Percentiles rank a stretch among this genome's conserved stretches.
Evolutionary conservation across 2,113 vertebrate genomes (phyloP).

Genomic region (Dolichallabes microphthalmus): DNA sequence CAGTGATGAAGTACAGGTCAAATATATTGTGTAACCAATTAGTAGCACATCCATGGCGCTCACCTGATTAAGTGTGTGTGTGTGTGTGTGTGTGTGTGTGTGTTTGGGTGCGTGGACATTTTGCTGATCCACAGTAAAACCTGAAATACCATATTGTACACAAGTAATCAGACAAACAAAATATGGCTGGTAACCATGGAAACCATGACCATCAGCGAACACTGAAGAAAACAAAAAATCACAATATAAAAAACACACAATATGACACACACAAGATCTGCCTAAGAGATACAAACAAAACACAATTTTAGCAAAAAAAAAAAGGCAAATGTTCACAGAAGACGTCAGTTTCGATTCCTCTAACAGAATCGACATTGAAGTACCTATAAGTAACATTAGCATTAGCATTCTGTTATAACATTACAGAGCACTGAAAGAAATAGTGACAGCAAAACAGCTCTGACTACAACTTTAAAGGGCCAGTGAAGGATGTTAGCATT

Average conservation of each 20-base stretch:
- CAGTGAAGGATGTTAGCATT: not conserved
- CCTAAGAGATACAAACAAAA: not conserved
- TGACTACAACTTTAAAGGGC: not conserved
- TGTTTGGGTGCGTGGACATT: slow-evolving; percentile 6
- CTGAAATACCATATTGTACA: not conserved
- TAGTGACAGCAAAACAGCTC: not conserved
- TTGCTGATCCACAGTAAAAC: not conserved
- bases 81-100: slow-evolving; percentile 13
- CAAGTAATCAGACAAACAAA: not conserved
- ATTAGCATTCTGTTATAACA: not conserved
- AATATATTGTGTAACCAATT: not conserved
- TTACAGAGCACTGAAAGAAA: not conserved
- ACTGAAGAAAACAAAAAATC: not conserved
- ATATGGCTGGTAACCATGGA: not conserved
- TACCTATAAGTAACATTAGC: not conserved
- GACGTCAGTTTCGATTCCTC: not conserved
- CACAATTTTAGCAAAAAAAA: not conserved
- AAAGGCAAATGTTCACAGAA: too few relatives aligned
- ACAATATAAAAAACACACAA: not conserved
- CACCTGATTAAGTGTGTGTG: slow-evolving; percentile 3
- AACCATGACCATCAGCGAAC: not conserved
- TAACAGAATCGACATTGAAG: not conserved
- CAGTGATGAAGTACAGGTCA: not conserved
- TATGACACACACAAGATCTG: not conserved
- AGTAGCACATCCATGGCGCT: not conserved